Evolutionary conservation across 2,797 vertebrate species (phyloP), one percentile per base, ranked within the genome.

Genomic region (Artibeus lituratus): DNA sequence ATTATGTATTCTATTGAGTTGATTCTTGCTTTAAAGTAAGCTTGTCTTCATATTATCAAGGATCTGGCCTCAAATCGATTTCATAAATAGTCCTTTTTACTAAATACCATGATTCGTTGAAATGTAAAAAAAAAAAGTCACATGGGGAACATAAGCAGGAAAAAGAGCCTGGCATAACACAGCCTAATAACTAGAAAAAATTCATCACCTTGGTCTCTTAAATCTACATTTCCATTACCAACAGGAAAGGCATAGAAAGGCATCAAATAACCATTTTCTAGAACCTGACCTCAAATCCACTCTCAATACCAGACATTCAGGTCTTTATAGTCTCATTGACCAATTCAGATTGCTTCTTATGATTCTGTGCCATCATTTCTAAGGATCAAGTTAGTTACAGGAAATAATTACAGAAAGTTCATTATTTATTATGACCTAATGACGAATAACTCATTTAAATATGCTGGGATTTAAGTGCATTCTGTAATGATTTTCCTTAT

Each of bases 1-100:
- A 89, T 82, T 81, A 59, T 55, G 42, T 72, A 53, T 19, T 96
- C 65, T 82, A 47, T 1, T 22, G 70, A 92, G 65, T 7, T 89
- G 24, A 90, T 74, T 65, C 59, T 94, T 90, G n/a, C 42, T 92
- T 44, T 95, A 93, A 89, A 85, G 89, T 87, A 32, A 90, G 32
- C 65, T 90, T 59, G n/a, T 78, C 24, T 4, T 49, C 15, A 67
- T 16, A 51, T 9, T 57, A 85, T 88, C 57, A 88, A 87, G 57
- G 96, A 86, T 94, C 51, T 94, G 65, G 92, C 57, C 37, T 49
- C 69, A 65, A 82, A 85, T 78, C 5, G 11, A 88, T 86, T 86
- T 88, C 53, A 82, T 62, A 96, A 95, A 94, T 73, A 94, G 95
- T 81, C 21, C 10, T 49, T 95, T 95, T 93, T 67, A 96, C 53